Conservation (phyloP, 2,113 vertebrate genomes). For the Gasterosteus aculeatus region DNA sequence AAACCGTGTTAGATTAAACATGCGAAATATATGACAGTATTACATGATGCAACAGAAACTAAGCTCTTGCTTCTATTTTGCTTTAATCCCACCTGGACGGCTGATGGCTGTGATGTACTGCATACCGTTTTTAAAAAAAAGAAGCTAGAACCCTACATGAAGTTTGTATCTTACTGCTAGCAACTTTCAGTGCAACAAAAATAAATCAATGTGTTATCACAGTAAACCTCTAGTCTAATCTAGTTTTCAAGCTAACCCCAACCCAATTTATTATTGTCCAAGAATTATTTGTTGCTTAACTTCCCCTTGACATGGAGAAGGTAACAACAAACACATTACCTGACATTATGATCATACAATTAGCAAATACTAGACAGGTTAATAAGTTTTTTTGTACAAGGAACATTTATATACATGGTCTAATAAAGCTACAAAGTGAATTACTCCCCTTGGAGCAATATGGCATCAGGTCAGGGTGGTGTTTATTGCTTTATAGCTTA, state of each 20-base stretch:
- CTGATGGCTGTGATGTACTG: background rate
- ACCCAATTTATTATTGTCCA: background rate
- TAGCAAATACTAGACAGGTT: background rate
- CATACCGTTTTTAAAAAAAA: background rate
- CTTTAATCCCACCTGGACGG: background rate
- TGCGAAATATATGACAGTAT: background rate
- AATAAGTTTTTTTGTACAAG: constrained; percentile 3
- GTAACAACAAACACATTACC: background rate
- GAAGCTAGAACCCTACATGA: background rate
- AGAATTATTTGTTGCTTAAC: background rate
- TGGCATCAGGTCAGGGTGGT: background rate
- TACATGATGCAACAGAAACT: background rate
- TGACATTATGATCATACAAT: background rate
- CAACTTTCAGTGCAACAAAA: background rate
- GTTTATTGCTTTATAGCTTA: background rate
- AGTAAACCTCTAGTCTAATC: constrained; percentile 4
- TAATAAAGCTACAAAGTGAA: background rate
- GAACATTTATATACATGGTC: background rate
- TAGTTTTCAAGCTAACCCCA: background rate
- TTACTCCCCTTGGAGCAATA: constrained; percentile 7
- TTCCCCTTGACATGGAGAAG: background rate
- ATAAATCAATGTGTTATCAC: background rate
- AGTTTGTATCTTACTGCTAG: background rate
- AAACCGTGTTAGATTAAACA: background rate
- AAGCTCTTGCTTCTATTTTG: background rate